Base-by-base conservation (phyloP, 2,888 invertebrate genomes). In the Strigamia crassipes region DNA sequence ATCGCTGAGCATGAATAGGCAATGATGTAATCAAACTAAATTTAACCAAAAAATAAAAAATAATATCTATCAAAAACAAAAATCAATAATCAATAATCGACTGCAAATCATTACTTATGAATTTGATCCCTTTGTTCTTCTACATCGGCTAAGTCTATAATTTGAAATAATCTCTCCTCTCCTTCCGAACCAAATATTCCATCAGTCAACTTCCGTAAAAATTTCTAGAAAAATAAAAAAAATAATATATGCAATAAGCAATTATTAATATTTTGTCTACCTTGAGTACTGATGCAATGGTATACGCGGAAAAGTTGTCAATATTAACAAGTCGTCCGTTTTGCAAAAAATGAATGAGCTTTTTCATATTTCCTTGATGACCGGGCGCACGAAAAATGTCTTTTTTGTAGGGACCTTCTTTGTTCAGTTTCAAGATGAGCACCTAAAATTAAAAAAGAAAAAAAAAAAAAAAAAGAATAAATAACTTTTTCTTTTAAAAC, bases 241-340 rank as follows among this genome's bases (percentile, higher is more conserved):
- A 56, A 8, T 18, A 56, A 21, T 21, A 27, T 27, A 27, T 27
- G 27, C 27, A 27, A 2, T 27, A n/a, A n/a, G n/a, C n/a, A n/a
- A n/a, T n/a, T n/a, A n/a, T n/a, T n/a, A n/a, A n/a, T n/a, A n/a
- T n/a, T 2, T 2, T 27, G 3, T 27, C 27, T 84, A 90, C 90
- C 88, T 99, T 99, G 84, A 99, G 91, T 83, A 99, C 98, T 89
- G 97, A 97, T 83, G 99, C 98, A 86, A 99, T 96, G 34, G 99
- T 99, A 89, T 98, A 97, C 84, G 98, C 96, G 84, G 96, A 96
- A 89, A 96, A 97, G 88, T 96, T 96, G 88, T 96, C 96, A 87
- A 96, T 95, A 89, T 96, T 96, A 83, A 96, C 95, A 85, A 96
- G 90, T 81, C 96, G 91, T 61, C 96, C 96, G 83, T 94, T 93